Evolutionary conservation across 2,888 invertebrate species (phyloP), one percentile per base, ranked within the genome.

Genomic region (Pharmacophagus antenor): DNA sequence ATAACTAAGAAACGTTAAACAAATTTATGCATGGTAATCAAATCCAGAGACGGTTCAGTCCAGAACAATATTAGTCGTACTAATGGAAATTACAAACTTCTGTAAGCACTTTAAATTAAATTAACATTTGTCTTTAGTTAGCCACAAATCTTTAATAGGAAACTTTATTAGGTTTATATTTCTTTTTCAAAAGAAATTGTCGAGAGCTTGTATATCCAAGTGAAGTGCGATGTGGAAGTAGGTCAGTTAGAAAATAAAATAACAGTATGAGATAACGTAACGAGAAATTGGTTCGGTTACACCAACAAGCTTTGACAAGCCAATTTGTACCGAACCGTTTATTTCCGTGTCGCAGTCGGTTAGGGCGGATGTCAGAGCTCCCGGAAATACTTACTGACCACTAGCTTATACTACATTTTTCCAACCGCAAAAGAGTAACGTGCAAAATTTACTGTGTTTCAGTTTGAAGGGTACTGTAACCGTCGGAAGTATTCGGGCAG

Each of bases 241-340:
- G 58, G 58, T 58, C 58, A 58, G 41, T 15, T 48, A 58, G 58
- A 37, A 53, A 58, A 58, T 58, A 53, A 53, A 58, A 47, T 41
- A 41, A 20, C 23, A 2, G 37, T 12, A 47, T 52, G 37, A 47
- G 58, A 52, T 52, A 47, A 52, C 52, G 37, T 47, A 52, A 53
- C 52, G 56, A 49, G 48, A 47, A 53, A 58, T 53, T 18, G 47
- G 58, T 58, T 48, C 58, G 12, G 37, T 58, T 53, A 58, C 58
- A 53, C 25, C 53, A 47, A 58, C 52, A 53, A 47, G 41, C 53
- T 53, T 58, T 58, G 58, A 58, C 58, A 58, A 58, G 58, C 23
- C 58, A 53, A 58, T 58, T 58, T 58, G 52, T 58, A 52, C 22
- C 23, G 0, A n/a, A 53, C 46, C 47, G 37, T 46, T 52, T 53